phyloP scores from a whole-genome alignment of 2,113 vertebrate species.

The Oophaga pumilio region DNA sequence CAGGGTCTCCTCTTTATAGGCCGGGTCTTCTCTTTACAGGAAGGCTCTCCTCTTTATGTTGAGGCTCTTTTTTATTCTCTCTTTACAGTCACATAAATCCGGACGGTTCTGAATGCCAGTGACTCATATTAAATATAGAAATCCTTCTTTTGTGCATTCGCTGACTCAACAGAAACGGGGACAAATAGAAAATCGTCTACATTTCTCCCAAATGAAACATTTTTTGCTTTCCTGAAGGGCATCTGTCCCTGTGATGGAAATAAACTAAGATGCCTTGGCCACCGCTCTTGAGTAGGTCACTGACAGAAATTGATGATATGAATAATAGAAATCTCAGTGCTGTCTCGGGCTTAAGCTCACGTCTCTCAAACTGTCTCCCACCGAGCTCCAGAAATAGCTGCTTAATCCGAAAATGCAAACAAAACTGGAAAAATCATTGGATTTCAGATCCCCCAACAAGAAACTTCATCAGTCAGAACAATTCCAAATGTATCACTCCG shows the following conservation, averaged over 20 bases:
- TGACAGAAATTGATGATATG: conserved; percentile 71
- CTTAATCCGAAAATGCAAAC: conserved; percentile 73
- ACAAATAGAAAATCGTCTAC: background rate
- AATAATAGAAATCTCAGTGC: conserved; percentile 74
- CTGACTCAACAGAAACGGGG: background rate
- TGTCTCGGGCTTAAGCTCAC: conserved; percentile 44
- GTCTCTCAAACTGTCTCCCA: conserved; percentile 68
- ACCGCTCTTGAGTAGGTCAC: conserved; percentile 66
- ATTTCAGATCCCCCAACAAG: conserved; percentile 27
- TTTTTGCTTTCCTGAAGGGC: conserved; percentile 24
- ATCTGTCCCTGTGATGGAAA: conserved; percentile 59
- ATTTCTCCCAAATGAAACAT: conserved; percentile 13
- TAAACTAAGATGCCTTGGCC: conserved; percentile 59
- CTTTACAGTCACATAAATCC: background rate
- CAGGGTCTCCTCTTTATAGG: background rate
- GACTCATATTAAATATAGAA: background rate
- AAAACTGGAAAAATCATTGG: conserved; percentile 49
- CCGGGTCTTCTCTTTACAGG: background rate
- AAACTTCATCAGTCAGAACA: conserved; percentile 67
- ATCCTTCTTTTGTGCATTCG: no score
- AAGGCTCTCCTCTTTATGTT: background rate
- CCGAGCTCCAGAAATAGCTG: conserved; percentile 70
- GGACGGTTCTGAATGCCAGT: background rate
- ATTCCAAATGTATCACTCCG: conserved; percentile 57
- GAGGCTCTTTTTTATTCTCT: background rate